Percentiles rank a stretch among this genome's conserved stretches.
phyloP scores from a whole-genome alignment of 2,797 vertebrate species.

The Sebastes iracundus region DNA sequence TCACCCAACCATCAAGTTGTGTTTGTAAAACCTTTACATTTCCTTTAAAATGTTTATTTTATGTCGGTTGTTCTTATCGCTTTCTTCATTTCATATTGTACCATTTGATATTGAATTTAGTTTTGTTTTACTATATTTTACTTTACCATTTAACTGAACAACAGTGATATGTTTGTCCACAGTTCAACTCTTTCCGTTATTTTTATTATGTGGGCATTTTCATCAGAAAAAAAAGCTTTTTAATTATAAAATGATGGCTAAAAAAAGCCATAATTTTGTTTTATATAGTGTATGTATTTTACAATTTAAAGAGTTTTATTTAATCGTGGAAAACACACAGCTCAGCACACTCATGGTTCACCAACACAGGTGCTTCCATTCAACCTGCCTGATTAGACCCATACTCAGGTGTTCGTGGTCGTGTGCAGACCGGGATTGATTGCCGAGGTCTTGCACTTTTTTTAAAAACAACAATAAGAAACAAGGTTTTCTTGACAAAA shows the following conservation, averaged over 20 bases:
- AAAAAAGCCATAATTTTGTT: neutral
- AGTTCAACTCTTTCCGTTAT: neutral
- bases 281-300: neutral
- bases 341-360: neutral
- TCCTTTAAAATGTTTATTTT: neutral
- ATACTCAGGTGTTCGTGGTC: neutral
- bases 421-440: too few relatives aligned
- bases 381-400: neutral
- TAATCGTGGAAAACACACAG: neutral
- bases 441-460: neutral
- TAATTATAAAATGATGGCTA: neutral
- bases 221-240: neutral
- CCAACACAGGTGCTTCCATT: neutral
- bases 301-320: neutral
- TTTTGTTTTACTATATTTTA: neutral
- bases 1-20: neutral
- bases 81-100: neutral
- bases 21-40: conserved; percentile 2
- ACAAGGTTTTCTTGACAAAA: neutral
- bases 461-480: neutral
- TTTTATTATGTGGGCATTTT: neutral
- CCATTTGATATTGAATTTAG: neutral
- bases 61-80: neutral
- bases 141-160: neutral
- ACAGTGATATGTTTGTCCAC: neutral